Evolutionary conservation across 2,113 vertebrate genomes (phyloP), one percentile per base, ranked within the genome.

Genomic region (Burhinus oedicnemus): DNA sequence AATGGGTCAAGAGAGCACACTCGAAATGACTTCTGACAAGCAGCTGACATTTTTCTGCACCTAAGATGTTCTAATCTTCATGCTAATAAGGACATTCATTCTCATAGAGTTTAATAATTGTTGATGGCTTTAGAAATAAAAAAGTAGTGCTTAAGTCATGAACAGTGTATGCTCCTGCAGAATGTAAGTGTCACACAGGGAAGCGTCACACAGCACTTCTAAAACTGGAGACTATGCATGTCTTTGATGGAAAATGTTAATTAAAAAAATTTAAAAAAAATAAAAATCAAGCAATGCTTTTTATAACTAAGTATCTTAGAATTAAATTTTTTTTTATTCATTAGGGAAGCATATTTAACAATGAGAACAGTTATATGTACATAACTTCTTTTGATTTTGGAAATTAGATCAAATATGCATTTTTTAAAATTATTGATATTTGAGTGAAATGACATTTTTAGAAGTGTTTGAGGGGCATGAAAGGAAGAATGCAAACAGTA

Each of bases 1-100:
- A 84, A 38, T 36, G 83, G 96, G 95, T 97, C 96, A 97, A 91
- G 78, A 89, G 83, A 97, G 78, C 77, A 72, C 38, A 42, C 72
- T 85, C 22, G 1, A 61, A 97, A 97, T 82, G 65, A 72, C 90
- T 97, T 86, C 83, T 97, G 96, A 97, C 95, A 95, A 94, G 94
- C 87, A 91, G 78, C 87, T 97, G 93, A 92, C 87, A 89, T 89
- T 77, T 92, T 61, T 75, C 76, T 95, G 89, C 29, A 80, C 88
- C 91, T 90, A 64, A 72, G 70, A 87, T 88, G 76, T 93, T 96
- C 84, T 95, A 91, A 96, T 95, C 93, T 90, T 95, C 88, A 86
- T 96, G 86, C 81, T 95, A 97, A 96, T 93, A 84, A 92, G 90
- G 79, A 81, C 87, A 86, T 85, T 93, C 89, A 88, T 90, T 93